Percentiles rank a stretch among this genome's conserved stretches.
These are phyloP conservation scores for Antrozous pallidus DNA, from an alignment of 2,797 vertebrate species.

Conservation along the genomic window DNA sequence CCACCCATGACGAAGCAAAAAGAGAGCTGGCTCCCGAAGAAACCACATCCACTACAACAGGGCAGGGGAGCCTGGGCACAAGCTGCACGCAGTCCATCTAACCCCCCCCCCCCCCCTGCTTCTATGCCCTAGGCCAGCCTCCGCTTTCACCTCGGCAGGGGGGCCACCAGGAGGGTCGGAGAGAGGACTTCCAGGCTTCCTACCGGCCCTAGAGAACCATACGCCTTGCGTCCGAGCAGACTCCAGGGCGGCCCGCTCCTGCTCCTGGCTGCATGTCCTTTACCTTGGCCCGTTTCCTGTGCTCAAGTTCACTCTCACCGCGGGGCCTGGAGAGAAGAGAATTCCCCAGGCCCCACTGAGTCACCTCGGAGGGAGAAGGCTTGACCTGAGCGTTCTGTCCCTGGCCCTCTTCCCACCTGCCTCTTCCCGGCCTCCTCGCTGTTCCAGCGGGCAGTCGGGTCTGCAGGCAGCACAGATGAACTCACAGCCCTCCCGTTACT, in stretches of 20 bases:
- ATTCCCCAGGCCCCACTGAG: neutral
- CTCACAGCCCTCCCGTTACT: neutral
- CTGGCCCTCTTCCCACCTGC: neutral
- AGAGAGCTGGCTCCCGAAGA: conserved; percentile 21
- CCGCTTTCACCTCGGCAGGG: neutral
- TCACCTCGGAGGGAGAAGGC: neutral
- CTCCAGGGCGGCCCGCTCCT: neutral
- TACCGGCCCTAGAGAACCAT: neutral
- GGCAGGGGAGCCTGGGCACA: conserved; percentile 29
- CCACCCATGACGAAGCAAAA: conserved; percentile 38
- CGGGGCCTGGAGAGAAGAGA: neutral
- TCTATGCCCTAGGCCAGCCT: neutral
- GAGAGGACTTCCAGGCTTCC: neutral
- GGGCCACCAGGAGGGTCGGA: neutral
- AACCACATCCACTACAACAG: neutral
- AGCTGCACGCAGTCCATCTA: neutral
- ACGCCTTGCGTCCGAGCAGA: neutral
- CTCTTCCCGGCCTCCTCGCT: neutral
- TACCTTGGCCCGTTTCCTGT: neutral
- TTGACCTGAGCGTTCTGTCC: neutral
- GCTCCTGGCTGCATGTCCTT: neutral
- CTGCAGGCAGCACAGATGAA: neutral
- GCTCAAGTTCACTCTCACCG: neutral
- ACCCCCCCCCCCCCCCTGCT: neutral
- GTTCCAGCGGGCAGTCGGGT: neutral